Evolutionary conservation across 1,140 invertebrate genomes (phyloP).

Genomic region (Drosophila kanapiae): DNA sequence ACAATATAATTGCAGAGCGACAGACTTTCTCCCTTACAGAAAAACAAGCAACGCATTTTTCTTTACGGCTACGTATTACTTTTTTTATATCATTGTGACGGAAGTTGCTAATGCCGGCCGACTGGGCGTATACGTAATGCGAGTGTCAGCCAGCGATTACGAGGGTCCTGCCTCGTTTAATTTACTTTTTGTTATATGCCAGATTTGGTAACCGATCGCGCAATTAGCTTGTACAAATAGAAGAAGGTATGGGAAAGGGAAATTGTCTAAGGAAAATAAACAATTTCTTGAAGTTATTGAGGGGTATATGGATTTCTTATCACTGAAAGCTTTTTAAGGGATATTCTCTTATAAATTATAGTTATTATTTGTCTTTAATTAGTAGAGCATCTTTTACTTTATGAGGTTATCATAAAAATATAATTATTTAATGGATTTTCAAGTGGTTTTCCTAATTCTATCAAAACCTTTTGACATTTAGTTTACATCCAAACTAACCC

Average conservation of each 20-base stretch:
- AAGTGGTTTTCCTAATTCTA: neutral
- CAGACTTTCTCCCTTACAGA: conserved; percentile 75
- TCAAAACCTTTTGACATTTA: conserved; percentile 11
- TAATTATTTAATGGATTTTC: too few relatives aligned
- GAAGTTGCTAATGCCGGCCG: conserved; percentile 61
- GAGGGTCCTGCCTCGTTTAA: conserved; percentile 29
- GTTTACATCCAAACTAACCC: conserved; percentile 3
- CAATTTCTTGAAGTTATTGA: neutral
- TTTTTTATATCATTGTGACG: conserved; percentile 46
- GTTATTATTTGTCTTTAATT: neutral
- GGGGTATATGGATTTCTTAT: neutral
- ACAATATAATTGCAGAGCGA: conserved; percentile 72
- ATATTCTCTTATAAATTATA: neutral
- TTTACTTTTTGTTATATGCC: neutral
- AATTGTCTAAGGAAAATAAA: neutral
- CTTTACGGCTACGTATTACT: conserved; percentile 17
- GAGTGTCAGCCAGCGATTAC: conserved; percentile 33
- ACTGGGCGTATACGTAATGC: conserved; percentile 71
- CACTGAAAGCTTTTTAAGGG: neutral
- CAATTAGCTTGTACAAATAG: conserved; percentile 23
- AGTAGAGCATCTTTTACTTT: neutral
- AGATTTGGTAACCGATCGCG: conserved; percentile 36
- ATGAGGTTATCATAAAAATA: neutral
- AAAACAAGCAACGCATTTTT: conserved; percentile 45
- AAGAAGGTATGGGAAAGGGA: neutral